Percentiles rank a stretch among this genome's conserved stretches.
Conservation (phyloP, 2,888 invertebrate genomes). For the Petrophora chlorosata region DNA sequence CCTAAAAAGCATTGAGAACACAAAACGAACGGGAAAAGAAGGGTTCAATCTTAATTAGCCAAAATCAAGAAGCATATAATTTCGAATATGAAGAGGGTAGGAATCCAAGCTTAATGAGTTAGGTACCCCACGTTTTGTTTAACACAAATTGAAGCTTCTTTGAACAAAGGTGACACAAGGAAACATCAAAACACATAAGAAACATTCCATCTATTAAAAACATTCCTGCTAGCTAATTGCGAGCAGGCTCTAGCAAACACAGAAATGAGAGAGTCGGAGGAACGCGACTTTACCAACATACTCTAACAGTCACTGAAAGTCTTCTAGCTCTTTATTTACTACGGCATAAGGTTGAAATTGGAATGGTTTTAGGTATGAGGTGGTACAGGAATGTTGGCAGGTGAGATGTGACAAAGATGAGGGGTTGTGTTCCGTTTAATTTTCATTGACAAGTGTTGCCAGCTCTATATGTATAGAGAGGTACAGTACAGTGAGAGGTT, state of each 20-base stretch:
- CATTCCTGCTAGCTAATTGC: slow-evolving; percentile 65
- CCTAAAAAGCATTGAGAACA: no score
- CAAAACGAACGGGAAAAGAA: no score
- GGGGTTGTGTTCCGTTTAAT: slow-evolving; percentile 66
- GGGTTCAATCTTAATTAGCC: neutral
- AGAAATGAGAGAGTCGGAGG: slow-evolving; percentile 58
- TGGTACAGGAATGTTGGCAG: slow-evolving; percentile 25
- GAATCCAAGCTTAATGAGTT: neutral
- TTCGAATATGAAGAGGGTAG: neutral
- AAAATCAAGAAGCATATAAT: slow-evolving; percentile 9
- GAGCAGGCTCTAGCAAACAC: slow-evolving; percentile 59
- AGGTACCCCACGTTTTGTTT: neutral
- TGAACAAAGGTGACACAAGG: slow-evolving; percentile 21
- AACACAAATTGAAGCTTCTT: slow-evolving; percentile 16
- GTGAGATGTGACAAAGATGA: slow-evolving; percentile 64
- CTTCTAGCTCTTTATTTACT: neutral
- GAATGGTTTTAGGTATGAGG: neutral
- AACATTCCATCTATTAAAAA: slow-evolving; percentile 50
- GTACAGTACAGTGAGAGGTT: neutral
- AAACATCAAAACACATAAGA: slow-evolving; percentile 39
- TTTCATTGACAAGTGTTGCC: slow-evolving; percentile 66
- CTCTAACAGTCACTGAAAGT: neutral
- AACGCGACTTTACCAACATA: slow-evolving; percentile 19
- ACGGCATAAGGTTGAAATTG: slow-evolving; percentile 36
- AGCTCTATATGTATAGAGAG: slow-evolving; percentile 4